Evolutionary conservation across 2,888 invertebrate species (phyloP).

Genomic region (Scaeva pyrastri): DNA sequence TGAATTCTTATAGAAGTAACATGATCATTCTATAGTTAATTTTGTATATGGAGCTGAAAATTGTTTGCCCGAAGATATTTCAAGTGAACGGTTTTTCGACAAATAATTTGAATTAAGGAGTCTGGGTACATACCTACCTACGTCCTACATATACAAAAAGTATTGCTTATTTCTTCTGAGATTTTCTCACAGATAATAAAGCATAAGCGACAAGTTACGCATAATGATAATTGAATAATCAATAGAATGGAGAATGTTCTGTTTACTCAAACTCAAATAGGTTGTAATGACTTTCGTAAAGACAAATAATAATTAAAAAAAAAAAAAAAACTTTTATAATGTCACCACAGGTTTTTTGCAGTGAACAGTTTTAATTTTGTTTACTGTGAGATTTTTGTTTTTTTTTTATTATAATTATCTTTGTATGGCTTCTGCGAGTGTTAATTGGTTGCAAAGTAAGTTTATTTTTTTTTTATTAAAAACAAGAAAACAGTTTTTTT

Average conservation of each 20-base stretch:
- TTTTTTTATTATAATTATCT: background rate
- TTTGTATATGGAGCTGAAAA: background rate
- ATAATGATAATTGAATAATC: conserved; percentile 56
- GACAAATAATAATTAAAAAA: background rate
- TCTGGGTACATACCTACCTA: background rate
- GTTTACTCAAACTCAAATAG: background rate
- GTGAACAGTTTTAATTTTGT: background rate
- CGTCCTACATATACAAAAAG: background rate
- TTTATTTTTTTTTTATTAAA: too few relatives aligned
- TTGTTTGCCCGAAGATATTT: background rate
- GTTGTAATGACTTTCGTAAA: too few relatives aligned
- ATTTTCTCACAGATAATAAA: background rate
- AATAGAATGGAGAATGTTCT: conserved; percentile 34
- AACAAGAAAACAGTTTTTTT: too few relatives aligned
- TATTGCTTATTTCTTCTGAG: background rate
- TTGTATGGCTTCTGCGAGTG: background rate
- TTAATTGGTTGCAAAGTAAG: too few relatives aligned
- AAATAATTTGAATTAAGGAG: conserved; percentile 7
- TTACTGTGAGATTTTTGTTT: too few relatives aligned
- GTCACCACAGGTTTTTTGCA: background rate
- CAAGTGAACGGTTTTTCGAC: conserved; percentile 1
- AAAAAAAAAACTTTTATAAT: background rate
- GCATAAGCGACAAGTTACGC: conserved; percentile 44
- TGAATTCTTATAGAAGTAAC: too few relatives aligned
- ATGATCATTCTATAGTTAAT: background rate